Base-by-base conservation (phyloP, 1,140 invertebrate genomes). In the Plectrocnemia conspersa region DNA sequence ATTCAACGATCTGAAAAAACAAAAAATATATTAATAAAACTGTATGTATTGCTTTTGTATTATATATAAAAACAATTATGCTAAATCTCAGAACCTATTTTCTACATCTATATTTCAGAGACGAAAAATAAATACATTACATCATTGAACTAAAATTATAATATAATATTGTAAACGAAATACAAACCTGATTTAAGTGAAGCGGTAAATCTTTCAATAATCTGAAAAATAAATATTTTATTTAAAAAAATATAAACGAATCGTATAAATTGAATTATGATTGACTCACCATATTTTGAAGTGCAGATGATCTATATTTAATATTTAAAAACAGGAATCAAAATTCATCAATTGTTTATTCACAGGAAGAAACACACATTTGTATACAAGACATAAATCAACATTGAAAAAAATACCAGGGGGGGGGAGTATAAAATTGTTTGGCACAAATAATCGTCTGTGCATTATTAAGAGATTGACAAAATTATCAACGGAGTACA, bases 321-420 rank as follows among this genome's bases (percentile, higher is more conserved):
- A 29, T 7, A 7, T 7, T 7, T 29, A 29, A 29, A 29, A 29
- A 29, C n/a, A 29, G n/a, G n/a, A 29, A 29, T 7, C n/a, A 7
- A 29, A 29, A 7, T 29, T 7, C 27, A 50, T 50, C 47, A 50
- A 38, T 35, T 50, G 33, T 58, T 58, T 58, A 58, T 58, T 54
- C 50, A 54, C 56, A 58, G 52, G 56, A 58, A 56, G 56, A 58
- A 58, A 58, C 56, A 57, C 47, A 58, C 23, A 38, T 24, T 50
- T 41, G 18, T 47, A 45, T 21, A 35, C 27, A 48, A 19, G 32
- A 21, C 24, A 32, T 32, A 25, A 16, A 21, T 10, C 23, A 23
- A 19, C 35, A 49, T 49, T 15, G 13, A 50, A 13, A 48, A 5
- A 32, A 38, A n/a, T n/a, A n/a, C n/a, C n/a, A n/a, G n/a, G n/a